These are phyloP conservation scores for Columba guinea DNA, from an alignment of 2,797 vertebrate genomes.

Conservation along the genomic window DNA sequence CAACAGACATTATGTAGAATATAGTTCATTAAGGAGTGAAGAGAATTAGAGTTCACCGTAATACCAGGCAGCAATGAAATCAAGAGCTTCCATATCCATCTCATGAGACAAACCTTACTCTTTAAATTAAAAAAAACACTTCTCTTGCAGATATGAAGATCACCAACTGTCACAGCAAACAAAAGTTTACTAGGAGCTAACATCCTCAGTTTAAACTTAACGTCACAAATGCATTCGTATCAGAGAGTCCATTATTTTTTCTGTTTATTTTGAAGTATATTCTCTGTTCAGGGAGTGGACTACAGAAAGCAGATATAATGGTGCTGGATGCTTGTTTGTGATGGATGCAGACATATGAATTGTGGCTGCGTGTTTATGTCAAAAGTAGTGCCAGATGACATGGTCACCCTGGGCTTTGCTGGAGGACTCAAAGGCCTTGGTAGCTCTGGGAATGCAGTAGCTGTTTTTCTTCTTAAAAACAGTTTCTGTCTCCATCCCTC, in stretches of 20 bases:
- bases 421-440: not conserved
- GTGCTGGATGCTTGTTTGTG: not conserved
- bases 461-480: not conserved
- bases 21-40: constrained; percentile 1
- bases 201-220: not conserved
- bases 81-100: not conserved
- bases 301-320: not conserved
- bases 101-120: not conserved
- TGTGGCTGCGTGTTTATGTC: not conserved
- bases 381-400: not conserved
- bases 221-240: not conserved
- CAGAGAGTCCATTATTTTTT: not conserved
- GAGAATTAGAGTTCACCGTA: not conserved
- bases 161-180: not conserved
- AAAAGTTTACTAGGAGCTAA: not conserved
- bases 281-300: not conserved
- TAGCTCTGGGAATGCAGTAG: not conserved
- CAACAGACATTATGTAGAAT: constrained; percentile 20
- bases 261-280: not conserved
- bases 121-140: not conserved
- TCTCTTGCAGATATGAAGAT: not conserved
- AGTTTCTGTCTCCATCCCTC: not conserved
- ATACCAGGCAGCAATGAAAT: not conserved
- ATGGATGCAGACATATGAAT: not conserved
- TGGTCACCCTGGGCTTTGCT: not conserved